Conservation (phyloP, 2,113 vertebrate genomes). For the Osmerus mordax region DNA sequence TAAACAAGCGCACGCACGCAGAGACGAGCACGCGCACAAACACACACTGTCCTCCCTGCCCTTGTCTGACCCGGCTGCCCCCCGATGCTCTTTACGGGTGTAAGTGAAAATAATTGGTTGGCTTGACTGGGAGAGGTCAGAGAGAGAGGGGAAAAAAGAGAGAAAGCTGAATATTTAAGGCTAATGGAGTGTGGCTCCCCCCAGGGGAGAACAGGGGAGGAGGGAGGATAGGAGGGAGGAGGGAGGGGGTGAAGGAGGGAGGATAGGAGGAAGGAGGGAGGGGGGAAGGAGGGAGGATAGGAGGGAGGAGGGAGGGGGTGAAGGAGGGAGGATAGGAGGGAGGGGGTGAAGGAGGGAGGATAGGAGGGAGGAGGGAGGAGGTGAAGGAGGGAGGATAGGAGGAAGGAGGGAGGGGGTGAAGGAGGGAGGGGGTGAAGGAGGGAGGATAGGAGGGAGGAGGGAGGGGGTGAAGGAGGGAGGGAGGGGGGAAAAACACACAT, state of each 20-base stretch:
- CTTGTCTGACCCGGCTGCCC: conserved; percentile 52
- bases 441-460: too few species aligned
- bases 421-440: too few species aligned
- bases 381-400: too few species aligned
- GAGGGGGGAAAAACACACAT: not conserved
- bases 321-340: too few species aligned
- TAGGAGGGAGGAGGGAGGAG: too few species aligned
- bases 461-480: not conserved
- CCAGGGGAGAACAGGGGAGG: conserved; percentile 17
- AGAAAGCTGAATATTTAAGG: conserved; percentile 52
- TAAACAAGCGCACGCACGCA: conserved; percentile 22
- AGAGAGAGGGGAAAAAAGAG: conserved; percentile 46
- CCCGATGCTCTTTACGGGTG: conserved; percentile 52
- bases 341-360: too few species aligned
- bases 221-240: conserved; percentile 33
- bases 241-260: too few species aligned
- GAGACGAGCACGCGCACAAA: conserved; percentile 14
- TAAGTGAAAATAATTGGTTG: conserved; percentile 60
- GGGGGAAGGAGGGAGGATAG: too few species aligned
- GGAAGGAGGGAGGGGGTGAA: too few species aligned
- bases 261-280: too few species aligned
- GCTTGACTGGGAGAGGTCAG: conserved; percentile 49
- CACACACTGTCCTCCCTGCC: conserved; percentile 50
- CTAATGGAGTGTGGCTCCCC: conserved; percentile 41
- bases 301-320: too few species aligned